Evolutionary conservation across 2,888 invertebrate species (phyloP).

Genomic region (Eueremaeus valkanovi): DNA sequence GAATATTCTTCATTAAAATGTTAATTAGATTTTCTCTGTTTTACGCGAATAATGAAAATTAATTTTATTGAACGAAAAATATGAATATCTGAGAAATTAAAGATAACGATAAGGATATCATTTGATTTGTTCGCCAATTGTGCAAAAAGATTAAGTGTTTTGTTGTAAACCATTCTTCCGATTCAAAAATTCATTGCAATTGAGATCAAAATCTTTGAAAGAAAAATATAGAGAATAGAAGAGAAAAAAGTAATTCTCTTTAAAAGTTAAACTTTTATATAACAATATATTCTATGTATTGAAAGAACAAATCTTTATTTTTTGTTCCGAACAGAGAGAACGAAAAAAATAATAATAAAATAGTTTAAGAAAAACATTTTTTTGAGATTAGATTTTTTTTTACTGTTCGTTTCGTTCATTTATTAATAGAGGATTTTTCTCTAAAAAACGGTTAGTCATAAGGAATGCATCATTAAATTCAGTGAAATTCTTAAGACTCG

Average conservation of each 20-base stretch:
- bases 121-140: neutral
- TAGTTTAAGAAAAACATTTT: neutral
- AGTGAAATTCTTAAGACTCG: neutral
- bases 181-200: neutral
- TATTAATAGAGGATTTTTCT: neutral
- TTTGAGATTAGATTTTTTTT: neutral
- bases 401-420: neutral
- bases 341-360: no score
- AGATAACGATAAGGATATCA: neutral
- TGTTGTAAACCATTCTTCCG: constrained; percentile 2
- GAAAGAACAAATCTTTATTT: neutral
- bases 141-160: neutral
- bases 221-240: neutral
- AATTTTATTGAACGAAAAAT: neutral
- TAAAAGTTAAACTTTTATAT: neutral
- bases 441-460: constrained; percentile 8
- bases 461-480: constrained; percentile 28
- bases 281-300: neutral
- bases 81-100: neutral
- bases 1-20: no score
- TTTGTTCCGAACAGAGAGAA: no score
- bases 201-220: neutral
- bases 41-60: no score
- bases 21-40: no score
- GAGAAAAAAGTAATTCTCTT: neutral